These are phyloP conservation scores for Patella vulgata DNA, from an alignment of 1,140 invertebrate genomes.

Conservation along the genomic window DNA sequence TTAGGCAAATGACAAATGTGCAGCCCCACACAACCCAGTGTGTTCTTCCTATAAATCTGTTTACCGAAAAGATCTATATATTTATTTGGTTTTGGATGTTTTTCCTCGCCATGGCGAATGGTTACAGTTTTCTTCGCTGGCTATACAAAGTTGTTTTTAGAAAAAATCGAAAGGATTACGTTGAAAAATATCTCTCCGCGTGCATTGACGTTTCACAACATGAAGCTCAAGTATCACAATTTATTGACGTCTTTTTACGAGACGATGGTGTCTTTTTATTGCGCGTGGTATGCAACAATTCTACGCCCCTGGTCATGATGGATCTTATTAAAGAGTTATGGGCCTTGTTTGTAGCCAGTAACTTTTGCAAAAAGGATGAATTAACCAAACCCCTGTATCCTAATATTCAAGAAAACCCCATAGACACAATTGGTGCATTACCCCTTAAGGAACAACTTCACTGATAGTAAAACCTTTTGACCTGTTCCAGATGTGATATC, in stretches of 20 bases:
- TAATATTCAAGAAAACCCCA: too few relatives aligned
- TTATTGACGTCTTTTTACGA: constrained; percentile 52
- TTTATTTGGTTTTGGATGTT: constrained; percentile 70
- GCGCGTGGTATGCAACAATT: constrained; percentile 53
- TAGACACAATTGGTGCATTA: too few relatives aligned
- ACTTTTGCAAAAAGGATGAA: neutral
- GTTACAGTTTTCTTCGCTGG: constrained; percentile 44
- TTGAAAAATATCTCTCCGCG: constrained; percentile 44
- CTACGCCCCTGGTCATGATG: constrained; percentile 50
- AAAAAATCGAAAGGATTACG: constrained; percentile 45
- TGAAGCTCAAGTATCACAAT: constrained; percentile 37
- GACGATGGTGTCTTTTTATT: constrained; percentile 59
- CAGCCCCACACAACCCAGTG: constrained; percentile 62
- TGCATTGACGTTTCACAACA: constrained; percentile 27
- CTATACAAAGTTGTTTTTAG: constrained; percentile 37
- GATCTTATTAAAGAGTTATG: constrained; percentile 57
- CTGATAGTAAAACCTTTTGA: too few relatives aligned
- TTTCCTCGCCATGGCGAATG: constrained; percentile 59
- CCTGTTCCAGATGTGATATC: too few relatives aligned
- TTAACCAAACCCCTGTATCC: too few relatives aligned
- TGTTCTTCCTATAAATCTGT: constrained; percentile 69
- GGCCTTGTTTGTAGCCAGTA: constrained; percentile 25
- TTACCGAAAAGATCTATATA: constrained; percentile 70
- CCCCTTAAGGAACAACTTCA: too few relatives aligned
- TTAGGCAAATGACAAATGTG: constrained; percentile 61